A percentile compares a stretch with the other conserved stretches of the same genome.
Evolutionary conservation across 1,140 invertebrate genomes (phyloP).

Genomic region (Drosophila elegans): DNA sequence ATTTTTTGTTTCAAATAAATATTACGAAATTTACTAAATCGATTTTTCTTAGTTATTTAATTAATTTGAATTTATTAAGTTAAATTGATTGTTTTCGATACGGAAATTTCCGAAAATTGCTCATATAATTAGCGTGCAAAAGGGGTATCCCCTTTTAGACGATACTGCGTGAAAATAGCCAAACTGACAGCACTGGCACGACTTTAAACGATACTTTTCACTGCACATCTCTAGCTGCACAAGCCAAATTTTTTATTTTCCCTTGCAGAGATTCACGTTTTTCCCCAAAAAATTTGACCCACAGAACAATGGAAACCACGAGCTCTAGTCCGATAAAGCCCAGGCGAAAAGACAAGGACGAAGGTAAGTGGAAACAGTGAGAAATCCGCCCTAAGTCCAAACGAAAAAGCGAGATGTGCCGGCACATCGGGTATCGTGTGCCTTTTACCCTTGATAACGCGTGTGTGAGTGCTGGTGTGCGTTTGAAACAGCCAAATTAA

Average conservation of each 20-base stretch:
- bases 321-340: constrained; percentile 52
- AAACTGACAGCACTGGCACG: constrained; percentile 14
- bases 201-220: constrained; percentile 1
- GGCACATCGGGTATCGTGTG: constrained; percentile 49
- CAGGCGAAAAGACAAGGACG: constrained; percentile 58
- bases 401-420: constrained; percentile 48
- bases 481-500: constrained; percentile 57
- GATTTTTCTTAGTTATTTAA: no score
- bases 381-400: constrained; percentile 13
- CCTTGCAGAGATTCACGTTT: constrained; percentile 26
- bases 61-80: no score
- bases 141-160: no score
- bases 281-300: constrained; percentile 8
- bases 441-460: constrained; percentile 35
- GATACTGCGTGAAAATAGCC: background rate
- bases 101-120: no score
- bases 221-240: constrained; percentile 37
- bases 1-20: no score
- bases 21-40: no score
- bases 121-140: no score
- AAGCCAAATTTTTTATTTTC: constrained; percentile 38
- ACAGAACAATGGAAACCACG: constrained; percentile 41
- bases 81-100: no score
- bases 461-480: constrained; percentile 53
- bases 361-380: constrained; percentile 64